Percentiles rank a stretch among this genome's conserved stretches.
These are phyloP conservation scores for Gracilinanus agilis DNA, from an alignment of 2,113 vertebrate genomes.

Conservation along the genomic window DNA sequence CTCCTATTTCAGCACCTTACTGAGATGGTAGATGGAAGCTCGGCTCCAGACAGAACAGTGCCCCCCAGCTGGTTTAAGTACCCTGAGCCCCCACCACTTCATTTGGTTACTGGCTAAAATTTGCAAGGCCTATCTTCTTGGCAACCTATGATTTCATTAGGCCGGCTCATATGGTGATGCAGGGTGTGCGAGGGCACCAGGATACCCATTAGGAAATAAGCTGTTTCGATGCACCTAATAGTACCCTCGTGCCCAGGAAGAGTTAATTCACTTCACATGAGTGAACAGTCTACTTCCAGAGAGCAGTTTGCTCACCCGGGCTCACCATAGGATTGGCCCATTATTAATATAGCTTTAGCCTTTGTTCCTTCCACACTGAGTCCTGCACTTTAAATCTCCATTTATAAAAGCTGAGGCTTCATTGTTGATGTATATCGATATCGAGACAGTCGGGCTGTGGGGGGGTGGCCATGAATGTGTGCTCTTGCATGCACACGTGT, in stretches of 20 bases:
- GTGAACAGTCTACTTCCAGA: slow-evolving; percentile 67
- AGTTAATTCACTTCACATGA: slow-evolving; percentile 71
- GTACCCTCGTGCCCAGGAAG: slow-evolving; percentile 67
- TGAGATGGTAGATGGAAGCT: slow-evolving; percentile 43
- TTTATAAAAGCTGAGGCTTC: slow-evolving; percentile 38
- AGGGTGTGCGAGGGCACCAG: slow-evolving; percentile 52
- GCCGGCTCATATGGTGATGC: slow-evolving; percentile 31
- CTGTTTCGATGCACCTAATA: slow-evolving; percentile 68
- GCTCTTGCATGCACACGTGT: neutral
- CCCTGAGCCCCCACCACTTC: slow-evolving; percentile 27
- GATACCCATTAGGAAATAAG: slow-evolving; percentile 65
- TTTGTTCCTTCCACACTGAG: slow-evolving; percentile 37
- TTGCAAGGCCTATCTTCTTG: slow-evolving; percentile 50
- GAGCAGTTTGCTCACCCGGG: slow-evolving; percentile 54
- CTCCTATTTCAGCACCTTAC: slow-evolving; percentile 33
- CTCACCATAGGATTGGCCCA: slow-evolving; percentile 49
- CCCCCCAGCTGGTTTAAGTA: slow-evolving; percentile 52
- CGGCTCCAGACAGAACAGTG: neutral
- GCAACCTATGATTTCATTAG: slow-evolving; percentile 59
- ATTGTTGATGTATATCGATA: slow-evolving; percentile 30
- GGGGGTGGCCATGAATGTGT: neutral
- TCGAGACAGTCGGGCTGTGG: slow-evolving; percentile 23
- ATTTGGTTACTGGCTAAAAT: slow-evolving; percentile 47
- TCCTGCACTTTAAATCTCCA: neutral
- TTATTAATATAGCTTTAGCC: slow-evolving; percentile 59